A percentile compares a stretch with the other conserved stretches of the same genome.
Conservation (phyloP, 2,888 invertebrate species). For the Meloe dianella region DNA sequence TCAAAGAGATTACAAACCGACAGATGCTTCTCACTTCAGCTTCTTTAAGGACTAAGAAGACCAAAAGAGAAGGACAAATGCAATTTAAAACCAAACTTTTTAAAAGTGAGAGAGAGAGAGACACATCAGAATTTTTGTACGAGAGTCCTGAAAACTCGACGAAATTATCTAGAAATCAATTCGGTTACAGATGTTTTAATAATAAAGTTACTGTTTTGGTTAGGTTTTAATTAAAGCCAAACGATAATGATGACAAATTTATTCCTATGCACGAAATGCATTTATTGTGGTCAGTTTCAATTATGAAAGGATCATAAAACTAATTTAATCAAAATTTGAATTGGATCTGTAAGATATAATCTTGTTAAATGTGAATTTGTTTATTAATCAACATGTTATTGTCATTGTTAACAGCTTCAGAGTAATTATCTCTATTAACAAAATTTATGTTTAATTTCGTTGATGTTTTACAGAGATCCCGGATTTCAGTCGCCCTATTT, state of each 20-base stretch:
- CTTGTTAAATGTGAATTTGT: background rate
- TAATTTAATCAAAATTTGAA: background rate
- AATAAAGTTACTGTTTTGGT: background rate
- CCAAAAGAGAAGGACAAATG: background rate
- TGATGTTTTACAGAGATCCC: constrained; percentile 47
- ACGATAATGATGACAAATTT: background rate
- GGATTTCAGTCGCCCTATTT: constrained; percentile 40
- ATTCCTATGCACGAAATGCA: background rate
- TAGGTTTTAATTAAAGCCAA: background rate
- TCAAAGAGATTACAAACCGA: background rate
- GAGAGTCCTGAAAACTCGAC: background rate
- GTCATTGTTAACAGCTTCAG: background rate
- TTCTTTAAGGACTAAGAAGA: background rate
- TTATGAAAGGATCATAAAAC: background rate
- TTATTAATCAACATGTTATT: background rate
- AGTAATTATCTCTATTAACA: too few relatives aligned
- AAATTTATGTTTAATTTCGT: too few relatives aligned
- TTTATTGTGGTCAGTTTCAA: background rate
- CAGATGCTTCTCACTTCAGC: background rate
- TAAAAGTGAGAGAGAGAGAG: too few relatives aligned
- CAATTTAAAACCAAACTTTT: too few relatives aligned
- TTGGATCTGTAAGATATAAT: background rate
- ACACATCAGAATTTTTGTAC: too few relatives aligned
- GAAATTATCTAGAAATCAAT: background rate
- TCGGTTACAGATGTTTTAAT: background rate